Evolutionary conservation across 2,113 vertebrate genomes (phyloP), one percentile per base, ranked within the genome.

Genomic region (Typhlomys cinereus): DNA sequence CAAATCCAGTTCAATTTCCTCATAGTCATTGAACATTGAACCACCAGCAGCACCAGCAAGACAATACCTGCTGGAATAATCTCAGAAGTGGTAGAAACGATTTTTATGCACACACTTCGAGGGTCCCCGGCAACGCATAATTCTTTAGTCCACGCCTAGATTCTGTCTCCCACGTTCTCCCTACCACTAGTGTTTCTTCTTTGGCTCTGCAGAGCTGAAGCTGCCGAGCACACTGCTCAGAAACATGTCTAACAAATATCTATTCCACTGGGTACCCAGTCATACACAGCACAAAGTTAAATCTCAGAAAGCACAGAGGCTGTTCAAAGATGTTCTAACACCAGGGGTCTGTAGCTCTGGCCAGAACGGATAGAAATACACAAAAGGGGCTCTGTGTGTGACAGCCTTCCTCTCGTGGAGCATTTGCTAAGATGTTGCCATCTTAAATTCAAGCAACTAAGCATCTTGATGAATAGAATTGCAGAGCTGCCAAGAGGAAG

Each of bases 111-210:
- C 17, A 44, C 27, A 61, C 39, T 15, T 9, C 23, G 36, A 12
- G 11, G 1, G 25, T 17, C 54, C 10, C 50, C 4, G 2, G 21
- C 7, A 61, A 23, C 25, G 14, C 27, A 59, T 0, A 1, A n/a
- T 61, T n/a, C n/a, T 48, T 34, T 1, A 52, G 41, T 8, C 20
- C 20, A 29, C 62, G 48, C 23, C 29, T n/a, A 17, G 14, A 54
- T 73, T 79, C 52, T 9, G 18, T 34, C 4, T 27, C 13, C 10
- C 17, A 34, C 4, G 15, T 34, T 11, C 39, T 20, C 11, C 52
- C 62, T 50, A 50, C 17, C 36, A 61, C 44, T 7, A 14, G 12
- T 18, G 34, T 13, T 59, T 27, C 34, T 27, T 54, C 84, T 18
- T 59, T 41, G 18, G 57, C 21, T 14, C 48, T 54, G 0, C 3